phyloP scores from a whole-genome alignment of 2,797 vertebrate genomes.

The Danio kyathit region DNA sequence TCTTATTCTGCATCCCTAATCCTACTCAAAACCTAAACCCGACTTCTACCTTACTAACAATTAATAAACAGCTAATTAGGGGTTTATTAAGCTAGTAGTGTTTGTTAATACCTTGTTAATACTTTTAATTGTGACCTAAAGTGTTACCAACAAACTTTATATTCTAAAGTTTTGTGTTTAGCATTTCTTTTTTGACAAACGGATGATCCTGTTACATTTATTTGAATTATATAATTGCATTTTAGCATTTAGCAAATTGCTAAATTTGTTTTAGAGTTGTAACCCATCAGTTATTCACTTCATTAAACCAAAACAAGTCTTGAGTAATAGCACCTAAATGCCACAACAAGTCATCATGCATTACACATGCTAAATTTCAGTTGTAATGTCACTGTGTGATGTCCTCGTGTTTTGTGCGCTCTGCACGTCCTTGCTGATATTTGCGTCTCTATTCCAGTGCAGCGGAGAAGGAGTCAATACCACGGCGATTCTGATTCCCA shows the following conservation, averaged over 20 bases:
- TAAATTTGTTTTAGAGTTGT: not conserved
- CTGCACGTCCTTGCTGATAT: slow-evolving; percentile 12
- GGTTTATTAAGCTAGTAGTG: no score
- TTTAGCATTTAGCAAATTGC: not conserved
- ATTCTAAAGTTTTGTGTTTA: no score
- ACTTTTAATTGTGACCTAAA: no score
- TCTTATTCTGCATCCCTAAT: no score
- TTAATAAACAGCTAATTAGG: no score
- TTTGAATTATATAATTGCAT: not conserved
- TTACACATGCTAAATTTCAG: not conserved
- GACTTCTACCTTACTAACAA: no score
- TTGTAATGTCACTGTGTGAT: not conserved
- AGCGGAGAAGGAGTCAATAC: slow-evolving; percentile 53
- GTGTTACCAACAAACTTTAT: no score
- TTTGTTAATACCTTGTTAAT: no score
- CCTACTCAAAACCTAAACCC: no score
- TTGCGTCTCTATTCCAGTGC: slow-evolving; percentile 5
- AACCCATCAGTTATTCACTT: not conserved
- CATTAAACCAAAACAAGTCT: not conserved
- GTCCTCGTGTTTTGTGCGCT: slow-evolving; percentile 28
- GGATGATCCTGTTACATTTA: not conserved
- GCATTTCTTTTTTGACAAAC: not conserved
- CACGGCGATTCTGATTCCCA: slow-evolving; percentile 55
- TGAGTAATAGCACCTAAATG: not conserved
- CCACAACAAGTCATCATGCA: not conserved